phyloP scores from a whole-genome alignment of 2,888 invertebrate genomes.

The Argyresthia goedartella region DNA sequence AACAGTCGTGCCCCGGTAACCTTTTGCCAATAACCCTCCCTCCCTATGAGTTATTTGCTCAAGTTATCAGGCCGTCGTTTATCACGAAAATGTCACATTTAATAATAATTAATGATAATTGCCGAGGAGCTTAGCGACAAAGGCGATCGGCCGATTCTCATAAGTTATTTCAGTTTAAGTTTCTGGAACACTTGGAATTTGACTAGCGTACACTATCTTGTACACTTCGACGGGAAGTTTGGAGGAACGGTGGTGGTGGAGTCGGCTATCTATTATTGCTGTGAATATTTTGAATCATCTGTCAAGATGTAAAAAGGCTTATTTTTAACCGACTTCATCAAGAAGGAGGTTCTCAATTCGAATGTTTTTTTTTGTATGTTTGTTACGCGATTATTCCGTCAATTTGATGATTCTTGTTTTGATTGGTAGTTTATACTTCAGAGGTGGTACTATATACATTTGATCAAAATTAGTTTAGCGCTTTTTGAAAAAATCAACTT shows the following conservation, averaged over 20 bases:
- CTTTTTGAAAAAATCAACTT: too few relatives aligned
- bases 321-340: too few relatives aligned
- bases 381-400: too few relatives aligned
- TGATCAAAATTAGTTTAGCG: too few relatives aligned
- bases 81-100: slow-evolving; percentile 64
- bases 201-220: slow-evolving; percentile 65
- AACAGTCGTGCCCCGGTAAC: slow-evolving; percentile 16
- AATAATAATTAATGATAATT: slow-evolving; percentile 72
- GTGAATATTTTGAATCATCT: too few relatives aligned
- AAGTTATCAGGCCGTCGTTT: slow-evolving; percentile 65
- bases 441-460: too few relatives aligned
- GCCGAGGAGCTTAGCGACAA: slow-evolving; percentile 63
- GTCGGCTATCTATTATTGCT: slow-evolving; percentile 5
- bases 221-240: slow-evolving; percentile 41
- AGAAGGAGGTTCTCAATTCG: too few relatives aligned
- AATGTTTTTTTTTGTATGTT: too few relatives aligned
- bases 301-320: too few relatives aligned
- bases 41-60: slow-evolving; percentile 55
- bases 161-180: slow-evolving; percentile 69
- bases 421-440: too few relatives aligned
- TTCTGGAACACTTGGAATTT: slow-evolving; percentile 57
- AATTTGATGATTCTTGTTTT: too few relatives aligned
- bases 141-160: slow-evolving; percentile 67
- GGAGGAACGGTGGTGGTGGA: slow-evolving; percentile 19
- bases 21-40: slow-evolving; percentile 16